These are phyloP conservation scores for Reticulitermes speratus DNA, from an alignment of 1,140 invertebrate genomes.

Conservation along the genomic window DNA sequence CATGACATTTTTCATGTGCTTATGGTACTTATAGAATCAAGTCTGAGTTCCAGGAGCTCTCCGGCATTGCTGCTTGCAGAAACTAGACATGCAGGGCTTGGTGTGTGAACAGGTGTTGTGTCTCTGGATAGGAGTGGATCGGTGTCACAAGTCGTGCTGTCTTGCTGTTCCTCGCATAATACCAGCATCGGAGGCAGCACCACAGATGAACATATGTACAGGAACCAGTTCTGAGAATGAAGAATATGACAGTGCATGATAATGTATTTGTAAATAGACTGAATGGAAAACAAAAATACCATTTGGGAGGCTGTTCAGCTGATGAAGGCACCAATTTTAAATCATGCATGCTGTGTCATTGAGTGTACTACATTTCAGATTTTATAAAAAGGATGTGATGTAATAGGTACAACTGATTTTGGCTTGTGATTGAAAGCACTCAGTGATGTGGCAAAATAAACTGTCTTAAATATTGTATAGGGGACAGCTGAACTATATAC, in stretches of 20 bases:
- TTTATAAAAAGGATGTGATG: too few relatives aligned
- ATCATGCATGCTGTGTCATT: too few relatives aligned
- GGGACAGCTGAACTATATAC: too few relatives aligned
- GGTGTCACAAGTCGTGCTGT: not conserved
- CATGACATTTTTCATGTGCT: not conserved
- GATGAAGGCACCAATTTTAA: too few relatives aligned
- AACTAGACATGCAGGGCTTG: not conserved
- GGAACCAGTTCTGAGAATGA: slow-evolving; percentile 27
- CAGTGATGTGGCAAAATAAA: too few relatives aligned
- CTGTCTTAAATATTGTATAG: too few relatives aligned
- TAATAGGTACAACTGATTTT: too few relatives aligned
- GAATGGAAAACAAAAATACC: too few relatives aligned
- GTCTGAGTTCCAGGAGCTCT: slow-evolving; percentile 24
- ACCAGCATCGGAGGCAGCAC: slow-evolving; percentile 21
- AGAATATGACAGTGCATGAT: not conserved
- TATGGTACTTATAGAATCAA: slow-evolving; percentile 23
- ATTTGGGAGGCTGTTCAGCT: too few relatives aligned
- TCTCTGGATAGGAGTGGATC: not conserved
- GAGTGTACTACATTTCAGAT: too few relatives aligned
- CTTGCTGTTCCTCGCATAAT: not conserved
- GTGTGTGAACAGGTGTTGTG: not conserved
- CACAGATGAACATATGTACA: slow-evolving; percentile 12
- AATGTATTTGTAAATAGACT: too few relatives aligned
- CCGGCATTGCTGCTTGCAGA: not conserved
- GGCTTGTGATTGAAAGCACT: too few relatives aligned